Base-by-base conservation (phyloP, 2,113 vertebrate genomes). In the Petaurus breviceps region DNA sequence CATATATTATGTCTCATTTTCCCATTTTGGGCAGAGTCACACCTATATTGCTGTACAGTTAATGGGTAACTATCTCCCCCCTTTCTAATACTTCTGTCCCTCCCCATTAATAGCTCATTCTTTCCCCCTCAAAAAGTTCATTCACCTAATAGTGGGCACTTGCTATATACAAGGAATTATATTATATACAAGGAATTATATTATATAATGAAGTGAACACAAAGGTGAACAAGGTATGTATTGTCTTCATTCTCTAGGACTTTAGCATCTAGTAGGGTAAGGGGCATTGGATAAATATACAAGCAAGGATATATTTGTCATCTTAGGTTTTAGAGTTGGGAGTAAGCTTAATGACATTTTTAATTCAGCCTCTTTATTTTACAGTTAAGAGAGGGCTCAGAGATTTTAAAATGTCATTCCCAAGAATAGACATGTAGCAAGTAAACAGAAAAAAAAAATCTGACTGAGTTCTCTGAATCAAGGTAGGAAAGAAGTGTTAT, bases 121-220 rank as follows among this genome's bases (percentile, higher is more conserved):
- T 22, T 84, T n/a, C 11, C 19, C 7, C 68, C 19, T 84, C 68
- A 84, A n/a, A 22, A 84, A n/a, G 68, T 43, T 68, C 89, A 92
- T 77, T 93, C 23, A 90, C 9, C 90, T 91, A 57, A 47, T 51
- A 57, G 12, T 90, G 51, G 53, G 31, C 68, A 54, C 4, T 28
- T 49, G 52, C 2, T 37, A 51, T n/a, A 25, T 50, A 11, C 2
- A 61, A 94, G 25, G 16, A 14, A 84, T 49, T 90, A 51, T 47
- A 14, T 31, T 92, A 91, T 94, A 84, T 91, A 92, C 2, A 61
- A 94, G 25, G 16, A 14, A 84, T 49, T 90, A 51, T 47, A 14
- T 31, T 92, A 91, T 94, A 84, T 91, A 92, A 84, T 43, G 68
- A 25, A 95, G 16, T 37, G 26, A 90, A 61, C 54, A 91, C 8